phyloP scores from a whole-genome alignment of 2,888 invertebrate genomes.

The Synanthedon vespiformis region DNA sequence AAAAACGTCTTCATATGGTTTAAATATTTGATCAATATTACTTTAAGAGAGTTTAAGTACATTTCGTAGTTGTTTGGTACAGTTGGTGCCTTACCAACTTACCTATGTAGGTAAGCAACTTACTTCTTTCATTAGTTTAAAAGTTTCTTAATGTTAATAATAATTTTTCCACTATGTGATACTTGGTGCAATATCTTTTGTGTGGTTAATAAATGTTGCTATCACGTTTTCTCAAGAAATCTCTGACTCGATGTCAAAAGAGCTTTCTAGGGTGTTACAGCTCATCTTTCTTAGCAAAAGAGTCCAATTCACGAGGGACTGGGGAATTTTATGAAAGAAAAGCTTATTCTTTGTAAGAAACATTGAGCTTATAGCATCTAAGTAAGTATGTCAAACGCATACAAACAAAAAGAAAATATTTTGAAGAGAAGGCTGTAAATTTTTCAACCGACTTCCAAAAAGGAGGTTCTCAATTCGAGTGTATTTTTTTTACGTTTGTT shows the following conservation, averaged over 20 bases:
- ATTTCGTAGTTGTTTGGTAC: not conserved
- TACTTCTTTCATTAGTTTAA: not conserved
- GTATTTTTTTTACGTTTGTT: no score
- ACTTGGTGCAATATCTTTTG: not conserved
- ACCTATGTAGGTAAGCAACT: not conserved
- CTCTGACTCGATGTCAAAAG: constrained; percentile 27
- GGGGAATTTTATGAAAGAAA: not conserved
- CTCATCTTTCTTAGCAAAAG: constrained; percentile 18
- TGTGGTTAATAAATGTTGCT: constrained; percentile 14
- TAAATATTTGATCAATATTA: not conserved
- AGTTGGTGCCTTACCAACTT: not conserved
- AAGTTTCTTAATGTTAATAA: no score
- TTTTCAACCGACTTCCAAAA: no score
- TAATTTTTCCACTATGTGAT: not conserved
- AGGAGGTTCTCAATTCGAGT: no score
- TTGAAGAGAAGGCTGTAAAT: no score
- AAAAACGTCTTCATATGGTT: not conserved
- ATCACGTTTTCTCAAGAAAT: constrained; percentile 25
- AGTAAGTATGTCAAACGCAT: no score
- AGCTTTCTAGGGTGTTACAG: constrained; percentile 25
- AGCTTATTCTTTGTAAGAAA: no score
- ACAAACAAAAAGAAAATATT: no score
- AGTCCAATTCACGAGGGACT: not conserved
- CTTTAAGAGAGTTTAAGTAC: no score
- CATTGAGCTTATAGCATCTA: no score